phyloP scores from a whole-genome alignment of 2,797 vertebrate genomes.

The Fringilla coelebs region DNA sequence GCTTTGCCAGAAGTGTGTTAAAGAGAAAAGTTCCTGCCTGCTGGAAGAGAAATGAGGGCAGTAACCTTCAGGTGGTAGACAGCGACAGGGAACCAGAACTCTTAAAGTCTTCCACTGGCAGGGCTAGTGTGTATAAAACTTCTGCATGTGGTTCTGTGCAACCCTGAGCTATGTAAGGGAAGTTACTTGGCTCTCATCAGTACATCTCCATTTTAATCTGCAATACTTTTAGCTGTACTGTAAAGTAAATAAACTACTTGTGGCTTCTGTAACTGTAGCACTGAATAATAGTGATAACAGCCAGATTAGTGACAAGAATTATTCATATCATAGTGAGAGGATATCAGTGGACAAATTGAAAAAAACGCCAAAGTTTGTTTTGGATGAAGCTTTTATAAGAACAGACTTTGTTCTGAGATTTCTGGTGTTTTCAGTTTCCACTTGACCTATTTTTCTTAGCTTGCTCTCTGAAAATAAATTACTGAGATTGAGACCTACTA shows the following conservation, averaged over 20 bases:
- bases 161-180: neutral
- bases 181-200: neutral
- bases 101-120: neutral
- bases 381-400: neutral
- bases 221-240: neutral
- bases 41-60: neutral
- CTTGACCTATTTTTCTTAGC: conserved; percentile 16
- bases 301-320: neutral
- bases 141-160: neutral
- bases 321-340: neutral
- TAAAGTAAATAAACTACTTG: neutral
- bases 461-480: neutral
- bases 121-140: neutral
- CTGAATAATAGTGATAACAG: neutral
- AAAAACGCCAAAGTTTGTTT: neutral
- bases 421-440: neutral
- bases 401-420: neutral
- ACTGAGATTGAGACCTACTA: neutral
- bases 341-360: neutral
- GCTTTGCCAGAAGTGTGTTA: neutral
- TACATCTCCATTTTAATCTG: neutral
- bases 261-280: neutral
- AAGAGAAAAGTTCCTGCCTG: neutral
- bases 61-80: neutral
- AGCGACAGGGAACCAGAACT: neutral